Conservation (phyloP, 2,888 invertebrate genomes). For the Plagodis pulveraria region DNA sequence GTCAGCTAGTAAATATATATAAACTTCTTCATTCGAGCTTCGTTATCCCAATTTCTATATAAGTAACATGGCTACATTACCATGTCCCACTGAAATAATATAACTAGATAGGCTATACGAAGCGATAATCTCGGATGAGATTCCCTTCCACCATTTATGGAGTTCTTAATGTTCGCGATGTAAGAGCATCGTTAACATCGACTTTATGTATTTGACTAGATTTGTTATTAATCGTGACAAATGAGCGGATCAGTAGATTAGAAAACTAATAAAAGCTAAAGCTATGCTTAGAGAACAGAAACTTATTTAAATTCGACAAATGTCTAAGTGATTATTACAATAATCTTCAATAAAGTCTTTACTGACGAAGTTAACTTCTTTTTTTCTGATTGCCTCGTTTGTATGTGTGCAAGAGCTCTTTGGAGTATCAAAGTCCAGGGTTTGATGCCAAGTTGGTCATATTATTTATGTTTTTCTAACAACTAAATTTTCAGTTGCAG, state of each 20-base stretch:
- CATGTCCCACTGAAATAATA: slow-evolving; percentile 53
- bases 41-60: background rate
- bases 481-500: too few relatives aligned
- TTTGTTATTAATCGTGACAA: slow-evolving; percentile 45
- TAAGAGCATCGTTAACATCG: slow-evolving; percentile 65
- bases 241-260: slow-evolving; percentile 37
- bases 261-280: slow-evolving; percentile 35
- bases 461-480: too few relatives aligned
- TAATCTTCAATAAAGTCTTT: too few relatives aligned
- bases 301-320: slow-evolving; percentile 26
- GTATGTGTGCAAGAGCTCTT: too few relatives aligned
- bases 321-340: too few relatives aligned
- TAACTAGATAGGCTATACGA: slow-evolving; percentile 53
- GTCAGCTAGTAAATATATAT: too few relatives aligned
- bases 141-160: slow-evolving; percentile 65
- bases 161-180: slow-evolving; percentile 60
- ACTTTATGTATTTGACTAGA: slow-evolving; percentile 52
- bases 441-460: too few relatives aligned
- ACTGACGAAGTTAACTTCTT: too few relatives aligned
- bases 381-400: too few relatives aligned
- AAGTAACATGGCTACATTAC: slow-evolving; percentile 12
- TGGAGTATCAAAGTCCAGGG: too few relatives aligned
- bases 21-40: background rate
- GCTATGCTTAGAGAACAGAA: slow-evolving; percentile 28
- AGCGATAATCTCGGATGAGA: slow-evolving; percentile 67